Base-by-base conservation (phyloP, 2,888 invertebrate species). In the Drosophila meridionalis region DNA sequence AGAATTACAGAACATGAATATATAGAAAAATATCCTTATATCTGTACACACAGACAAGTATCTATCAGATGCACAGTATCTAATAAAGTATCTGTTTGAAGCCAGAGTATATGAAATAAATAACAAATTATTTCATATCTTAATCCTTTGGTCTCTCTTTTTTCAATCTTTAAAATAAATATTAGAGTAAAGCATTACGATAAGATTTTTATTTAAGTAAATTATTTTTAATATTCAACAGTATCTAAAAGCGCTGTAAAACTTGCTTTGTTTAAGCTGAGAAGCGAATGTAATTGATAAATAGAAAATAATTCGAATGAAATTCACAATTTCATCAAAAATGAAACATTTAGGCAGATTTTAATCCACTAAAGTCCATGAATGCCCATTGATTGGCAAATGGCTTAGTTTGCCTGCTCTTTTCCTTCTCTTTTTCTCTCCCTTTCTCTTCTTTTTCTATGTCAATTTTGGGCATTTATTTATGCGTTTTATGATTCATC, bases 401-500 rank as follows among this genome's bases (percentile, higher is more conserved):
- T 57, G 32, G 12, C n/a, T 62, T 12, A 26, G 28, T 32, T 42
- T 32, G 20, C 20, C 20, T 7, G 14, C 26, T 45, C 11, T 20
- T 5, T 5, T 12, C 0, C 6, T 9, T 28, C 5, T 28, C 8
- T 34, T 5, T 32, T 12, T 32, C 12, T 40, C 14, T 14, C 34
- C 9, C 34, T 34, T 9, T 2, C 9, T 34, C 34, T 55, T 3
- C 12, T 14, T 28, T 6, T 28, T 9, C 36, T 53, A 1, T 28
- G 20, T 57, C 43, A 20, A 12, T 32, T 36, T 40, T 12, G 32
- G 61, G 11, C 52, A 57, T 62, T 59, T 47, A 65, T 79, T 56
- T 62, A 57, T 68, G 53, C 71, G 65, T 40, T 60, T 59, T 40
- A 40, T 50, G 52, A 50, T 30, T 45, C 47, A 65, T 42, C 26